A percentile compares a stretch with the other conserved stretches of the same genome.
Conservation (phyloP, 2,888 invertebrate species). For the Ichneumoninae sp. region DNA sequence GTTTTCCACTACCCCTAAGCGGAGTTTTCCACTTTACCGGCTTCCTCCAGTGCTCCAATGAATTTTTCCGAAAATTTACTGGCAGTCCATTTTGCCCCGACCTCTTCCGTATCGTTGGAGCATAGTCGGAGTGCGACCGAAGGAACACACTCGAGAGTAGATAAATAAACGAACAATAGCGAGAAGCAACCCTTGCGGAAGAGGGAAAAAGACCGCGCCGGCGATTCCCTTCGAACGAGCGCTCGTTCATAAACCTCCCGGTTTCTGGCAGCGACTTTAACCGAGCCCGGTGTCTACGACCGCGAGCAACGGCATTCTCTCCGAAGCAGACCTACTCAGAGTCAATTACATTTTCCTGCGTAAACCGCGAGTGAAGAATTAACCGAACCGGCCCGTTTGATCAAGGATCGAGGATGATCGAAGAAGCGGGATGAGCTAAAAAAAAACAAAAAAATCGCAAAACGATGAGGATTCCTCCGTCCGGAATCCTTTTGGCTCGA, state of each 20-base stretch:
- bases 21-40: not conserved
- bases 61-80: not conserved
- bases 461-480: slow-evolving; percentile 8
- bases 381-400: not conserved
- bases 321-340: not conserved
- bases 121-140: slow-evolving; percentile 64
- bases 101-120: slow-evolving; percentile 78
- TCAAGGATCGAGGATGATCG: not conserved
- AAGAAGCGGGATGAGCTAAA: not conserved
- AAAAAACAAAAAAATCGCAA: not conserved
- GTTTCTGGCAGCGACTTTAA: slow-evolving; percentile 79
- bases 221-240: slow-evolving; percentile 47
- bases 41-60: not conserved
- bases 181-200: slow-evolving; percentile 70
- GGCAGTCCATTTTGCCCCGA: slow-evolving; percentile 11
- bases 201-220: slow-evolving; percentile 4
- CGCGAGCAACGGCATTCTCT: not conserved
- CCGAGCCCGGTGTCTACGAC: slow-evolving; percentile 60
- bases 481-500: slow-evolving; percentile 57
- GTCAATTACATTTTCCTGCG: slow-evolving; percentile 13
- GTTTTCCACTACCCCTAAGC: not conserved
- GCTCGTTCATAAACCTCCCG: slow-evolving; percentile 80
- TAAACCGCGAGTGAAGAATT: slow-evolving; percentile 3
- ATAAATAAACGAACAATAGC: slow-evolving; percentile 80
- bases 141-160: slow-evolving; percentile 67